Base-by-base conservation (phyloP, 2,888 invertebrate species). In the Phortica magna region DNA sequence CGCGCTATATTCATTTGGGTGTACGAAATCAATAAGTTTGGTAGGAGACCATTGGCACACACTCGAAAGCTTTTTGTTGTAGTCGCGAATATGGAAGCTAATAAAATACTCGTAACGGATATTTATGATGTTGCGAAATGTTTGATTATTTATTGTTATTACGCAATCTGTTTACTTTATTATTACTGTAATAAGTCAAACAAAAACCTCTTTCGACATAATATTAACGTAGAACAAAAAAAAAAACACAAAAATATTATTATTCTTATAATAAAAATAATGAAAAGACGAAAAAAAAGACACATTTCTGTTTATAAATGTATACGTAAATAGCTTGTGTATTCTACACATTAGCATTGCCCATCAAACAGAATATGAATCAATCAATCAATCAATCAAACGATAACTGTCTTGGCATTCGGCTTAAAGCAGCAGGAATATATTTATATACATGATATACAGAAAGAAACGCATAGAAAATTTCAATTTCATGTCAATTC, bases 61-160 rank as follows among this genome's bases (percentile, higher is more conserved):
- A 1, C 5, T 31, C 31, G 31, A 31, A 31, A 31, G 31, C 31
- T 31, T 31, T 31, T 31, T 31, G 31, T 31, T 4, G 61, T 12
- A 31, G 67, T 53, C 70, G 43, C 48, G 53, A 31, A 70, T 48
- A 43, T 65, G 85, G 80, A 82, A 88, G 85, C 87, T 88, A 88
- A 85, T 85, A 85, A 88, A 85, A 85, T 88, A 88, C 87, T 85
- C 88, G 85, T 88, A 85, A 88, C 87, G 81, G 82, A 85, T 85
- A 85, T 85, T 85, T 88, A 85, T 88, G 87, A 87, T 82, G 82
- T 83, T 82, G 81, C 73, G 77, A 76, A 64, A 80, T 83, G 82
- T 85, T 87, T 82, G 87, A 87, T 88, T 88, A 87, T 88, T 87
- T 88, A 88, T 88, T 85, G 83, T 85, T 88, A 78, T 82, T 86